Percentiles rank a stretch among this genome's conserved stretches.
phyloP scores from a whole-genome alignment of 1,140 invertebrate genomes.

The Diabrotica virgifera region DNA sequence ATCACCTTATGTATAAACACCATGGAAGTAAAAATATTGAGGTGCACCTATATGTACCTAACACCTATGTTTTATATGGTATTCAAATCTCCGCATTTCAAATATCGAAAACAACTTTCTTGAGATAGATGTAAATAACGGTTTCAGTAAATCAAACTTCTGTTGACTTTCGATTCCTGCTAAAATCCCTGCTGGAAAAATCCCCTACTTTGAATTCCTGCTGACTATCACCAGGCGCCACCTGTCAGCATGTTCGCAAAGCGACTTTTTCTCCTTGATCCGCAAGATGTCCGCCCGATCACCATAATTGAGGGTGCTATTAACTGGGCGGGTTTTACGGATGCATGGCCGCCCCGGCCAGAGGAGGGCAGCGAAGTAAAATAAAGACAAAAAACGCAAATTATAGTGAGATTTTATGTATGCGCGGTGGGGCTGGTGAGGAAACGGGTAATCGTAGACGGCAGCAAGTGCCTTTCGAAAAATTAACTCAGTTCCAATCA shows the following conservation, averaged over 20 bases:
- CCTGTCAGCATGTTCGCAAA: constrained; percentile 8
- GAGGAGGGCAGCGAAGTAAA: constrained; percentile 48
- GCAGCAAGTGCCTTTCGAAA: constrained; percentile 44
- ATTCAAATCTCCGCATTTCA: too few relatives aligned
- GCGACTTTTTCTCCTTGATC: background rate
- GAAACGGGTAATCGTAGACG: constrained; percentile 42
- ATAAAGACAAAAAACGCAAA: constrained; percentile 48
- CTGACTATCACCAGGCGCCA: constrained; percentile 1
- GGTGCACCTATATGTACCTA: too few relatives aligned
- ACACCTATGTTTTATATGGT: too few relatives aligned
- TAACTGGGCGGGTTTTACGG: constrained; percentile 51
- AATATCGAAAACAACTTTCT: too few relatives aligned
- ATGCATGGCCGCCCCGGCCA: constrained; percentile 49
- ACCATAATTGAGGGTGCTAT: constrained; percentile 48
- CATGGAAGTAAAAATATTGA: too few relatives aligned
- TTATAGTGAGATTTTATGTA: constrained; percentile 49
- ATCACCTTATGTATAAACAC: too few relatives aligned
- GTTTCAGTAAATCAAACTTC: too few relatives aligned
- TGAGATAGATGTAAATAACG: too few relatives aligned
- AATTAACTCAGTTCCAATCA: constrained; percentile 51
- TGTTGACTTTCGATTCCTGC: too few relatives aligned
- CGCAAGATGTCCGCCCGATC: constrained; percentile 35
- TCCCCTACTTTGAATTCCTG: too few relatives aligned
- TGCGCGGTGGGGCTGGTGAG: constrained; percentile 46
- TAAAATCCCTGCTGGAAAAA: too few relatives aligned